phyloP scores from a whole-genome alignment of 2,888 invertebrate species.

The Thereva unica region DNA sequence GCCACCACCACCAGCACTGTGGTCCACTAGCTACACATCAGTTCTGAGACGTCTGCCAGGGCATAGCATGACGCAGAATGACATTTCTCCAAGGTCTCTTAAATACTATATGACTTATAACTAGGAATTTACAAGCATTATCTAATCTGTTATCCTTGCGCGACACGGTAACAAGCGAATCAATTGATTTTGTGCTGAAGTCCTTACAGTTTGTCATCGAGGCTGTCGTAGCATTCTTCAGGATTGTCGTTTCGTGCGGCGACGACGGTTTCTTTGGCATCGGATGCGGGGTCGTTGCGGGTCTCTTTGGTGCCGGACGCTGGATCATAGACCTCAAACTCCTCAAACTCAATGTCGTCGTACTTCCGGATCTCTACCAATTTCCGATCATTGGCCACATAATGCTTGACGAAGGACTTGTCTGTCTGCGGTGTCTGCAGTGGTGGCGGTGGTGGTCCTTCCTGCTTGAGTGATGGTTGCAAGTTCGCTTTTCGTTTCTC shows the following conservation, averaged over 20 bases:
- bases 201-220: slow-evolving; percentile 51
- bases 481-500: slow-evolving; percentile 33
- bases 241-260: slow-evolving; percentile 36
- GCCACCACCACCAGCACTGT: too few relatives aligned
- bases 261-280: slow-evolving; percentile 34
- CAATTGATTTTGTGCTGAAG: neutral
- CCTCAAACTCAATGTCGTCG: slow-evolving; percentile 85
- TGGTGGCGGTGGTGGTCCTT: slow-evolving; percentile 49
- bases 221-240: slow-evolving; percentile 52
- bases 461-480: slow-evolving; percentile 30
- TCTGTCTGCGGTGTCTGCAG: slow-evolving; percentile 51
- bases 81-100: too few relatives aligned
- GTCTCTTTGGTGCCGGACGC: slow-evolving; percentile 46
- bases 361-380: slow-evolving; percentile 68
- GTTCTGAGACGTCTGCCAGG: too few relatives aligned
- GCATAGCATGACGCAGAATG: too few relatives aligned
- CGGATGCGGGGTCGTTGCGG: slow-evolving; percentile 39
- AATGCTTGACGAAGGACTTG: slow-evolving; percentile 64
- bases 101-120: too few relatives aligned
- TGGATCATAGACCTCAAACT: slow-evolving; percentile 72
- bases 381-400: slow-evolving; percentile 66
- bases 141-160: neutral
- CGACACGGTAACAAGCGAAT: neutral
- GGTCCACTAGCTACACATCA: too few relatives aligned
- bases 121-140: too few relatives aligned